Evolutionary conservation across 2,888 invertebrate genomes (phyloP).

Genomic region (Drosophila prostipennis): DNA sequence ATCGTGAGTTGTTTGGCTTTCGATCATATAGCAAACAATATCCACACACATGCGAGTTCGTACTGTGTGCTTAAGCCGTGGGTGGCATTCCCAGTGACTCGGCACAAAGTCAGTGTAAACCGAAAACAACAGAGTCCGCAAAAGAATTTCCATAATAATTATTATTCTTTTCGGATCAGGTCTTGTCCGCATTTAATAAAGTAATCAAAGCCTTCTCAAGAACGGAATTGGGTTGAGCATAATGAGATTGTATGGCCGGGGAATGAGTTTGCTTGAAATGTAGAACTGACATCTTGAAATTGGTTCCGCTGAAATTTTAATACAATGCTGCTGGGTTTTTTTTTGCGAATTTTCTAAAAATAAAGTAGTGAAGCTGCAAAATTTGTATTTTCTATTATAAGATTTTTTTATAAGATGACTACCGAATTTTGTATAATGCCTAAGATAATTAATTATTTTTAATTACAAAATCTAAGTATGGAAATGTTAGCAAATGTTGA

Average conservation of each 20-base stretch:
- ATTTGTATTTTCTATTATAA: no score
- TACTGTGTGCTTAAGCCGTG: conserved; percentile 54
- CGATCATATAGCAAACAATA: conserved; percentile 74
- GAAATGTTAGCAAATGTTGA: no score
- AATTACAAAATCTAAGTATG: no score
- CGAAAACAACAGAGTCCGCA: conserved; percentile 27
- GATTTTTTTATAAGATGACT: no score
- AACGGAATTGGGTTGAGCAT: conserved; percentile 40
- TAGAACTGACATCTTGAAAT: conserved; percentile 5
- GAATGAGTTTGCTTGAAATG: conserved; percentile 5
- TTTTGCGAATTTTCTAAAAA: conserved; percentile 6
- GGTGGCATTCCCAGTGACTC: conserved; percentile 68
- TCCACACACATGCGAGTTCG: conserved; percentile 19
- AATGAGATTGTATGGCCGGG: conserved; percentile 23
- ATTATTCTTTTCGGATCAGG: conserved; percentile 65
- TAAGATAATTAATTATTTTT: no score
- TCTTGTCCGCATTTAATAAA: conserved; percentile 74
- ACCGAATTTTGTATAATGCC: no score
- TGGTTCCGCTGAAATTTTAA: conserved; percentile 12
- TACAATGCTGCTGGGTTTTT: not conserved
- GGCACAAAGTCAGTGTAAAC: conserved; percentile 49
- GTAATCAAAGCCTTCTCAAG: conserved; percentile 62
- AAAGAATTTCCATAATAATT: conserved; percentile 60
- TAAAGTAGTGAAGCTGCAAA: not conserved
- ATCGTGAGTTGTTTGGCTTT: conserved; percentile 77